Evolutionary conservation across 1,140 invertebrate species (phyloP).

Genomic region (Laodelphax striatellus): DNA sequence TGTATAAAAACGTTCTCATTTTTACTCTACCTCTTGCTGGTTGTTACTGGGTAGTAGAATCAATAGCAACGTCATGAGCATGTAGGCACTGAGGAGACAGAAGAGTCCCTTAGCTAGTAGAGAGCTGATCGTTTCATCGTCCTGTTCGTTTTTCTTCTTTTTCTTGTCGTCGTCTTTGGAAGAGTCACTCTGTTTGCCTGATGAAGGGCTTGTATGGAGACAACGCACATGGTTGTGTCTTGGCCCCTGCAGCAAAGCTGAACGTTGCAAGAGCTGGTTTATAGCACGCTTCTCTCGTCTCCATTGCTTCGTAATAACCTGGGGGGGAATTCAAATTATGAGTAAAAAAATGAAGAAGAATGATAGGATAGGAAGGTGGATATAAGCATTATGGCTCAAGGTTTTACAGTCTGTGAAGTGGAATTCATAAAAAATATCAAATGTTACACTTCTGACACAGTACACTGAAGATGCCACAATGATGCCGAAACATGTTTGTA

Average conservation of each 20-base stretch:
- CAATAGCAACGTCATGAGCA: slow-evolving; percentile 55
- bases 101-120: slow-evolving; percentile 57
- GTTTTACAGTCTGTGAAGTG: too few species aligned
- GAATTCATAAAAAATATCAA: too few species aligned
- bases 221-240: background rate
- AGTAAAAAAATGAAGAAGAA: too few species aligned
- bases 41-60: slow-evolving; percentile 55
- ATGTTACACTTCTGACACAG: too few species aligned
- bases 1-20: too few species aligned
- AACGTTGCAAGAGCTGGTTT: slow-evolving; percentile 10
- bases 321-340: too few species aligned
- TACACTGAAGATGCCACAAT: too few species aligned
- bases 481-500: too few species aligned
- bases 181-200: background rate
- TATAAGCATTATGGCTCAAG: too few species aligned
- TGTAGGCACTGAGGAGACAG: slow-evolving; percentile 62
- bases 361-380: too few species aligned
- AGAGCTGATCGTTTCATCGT: slow-evolving; percentile 51
- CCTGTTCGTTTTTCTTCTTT: slow-evolving; percentile 33
- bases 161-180: slow-evolving; percentile 13
- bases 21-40: slow-evolving; percentile 56
- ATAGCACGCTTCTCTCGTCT: slow-evolving; percentile 1
- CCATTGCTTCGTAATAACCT: background rate
- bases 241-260: slow-evolving; percentile 4
- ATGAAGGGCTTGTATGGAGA: slow-evolving; percentile 6